Percentiles rank a stretch among this genome's conserved stretches.
Evolutionary conservation across 1,140 invertebrate species (phyloP).

Genomic region (Ylistrum balloti): DNA sequence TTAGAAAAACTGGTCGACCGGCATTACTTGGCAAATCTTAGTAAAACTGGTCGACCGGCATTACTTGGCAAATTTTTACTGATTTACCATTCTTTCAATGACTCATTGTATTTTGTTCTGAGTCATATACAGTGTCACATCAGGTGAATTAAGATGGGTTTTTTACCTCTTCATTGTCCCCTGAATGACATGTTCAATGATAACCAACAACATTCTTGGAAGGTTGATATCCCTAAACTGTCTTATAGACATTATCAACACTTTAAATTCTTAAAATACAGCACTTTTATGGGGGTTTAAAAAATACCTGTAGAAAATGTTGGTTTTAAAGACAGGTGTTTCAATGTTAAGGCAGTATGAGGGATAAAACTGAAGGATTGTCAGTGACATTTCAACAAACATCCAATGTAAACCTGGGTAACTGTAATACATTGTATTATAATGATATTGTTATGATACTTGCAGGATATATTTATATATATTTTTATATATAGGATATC

Average conservation of each 20-base stretch:
- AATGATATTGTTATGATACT: too few species aligned
- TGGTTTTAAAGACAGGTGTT: too few species aligned
- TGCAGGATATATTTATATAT: too few species aligned
- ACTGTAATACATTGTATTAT: too few species aligned
- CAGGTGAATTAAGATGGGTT: background rate
- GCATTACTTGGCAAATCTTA: too few species aligned
- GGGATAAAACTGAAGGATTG: background rate
- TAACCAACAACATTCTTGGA: background rate
- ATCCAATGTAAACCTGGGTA: too few species aligned
- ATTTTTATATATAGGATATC: too few species aligned
- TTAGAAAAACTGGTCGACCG: too few species aligned
- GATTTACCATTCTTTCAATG: too few species aligned
- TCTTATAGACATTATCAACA: background rate
- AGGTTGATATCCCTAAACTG: background rate
- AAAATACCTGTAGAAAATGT: background rate
- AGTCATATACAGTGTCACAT: background rate
- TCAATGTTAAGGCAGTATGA: too few species aligned
- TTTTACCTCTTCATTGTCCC: background rate
- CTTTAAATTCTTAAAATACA: slow-evolving; percentile 1
- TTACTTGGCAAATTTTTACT: too few species aligned
- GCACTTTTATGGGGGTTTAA: background rate
- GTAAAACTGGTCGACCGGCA: too few species aligned
- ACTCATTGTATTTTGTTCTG: background rate
- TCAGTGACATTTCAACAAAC: background rate
- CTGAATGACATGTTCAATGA: background rate